phyloP scores from a whole-genome alignment of 2,113 vertebrate genomes.

The Dendropsophus ebraccatus region DNA sequence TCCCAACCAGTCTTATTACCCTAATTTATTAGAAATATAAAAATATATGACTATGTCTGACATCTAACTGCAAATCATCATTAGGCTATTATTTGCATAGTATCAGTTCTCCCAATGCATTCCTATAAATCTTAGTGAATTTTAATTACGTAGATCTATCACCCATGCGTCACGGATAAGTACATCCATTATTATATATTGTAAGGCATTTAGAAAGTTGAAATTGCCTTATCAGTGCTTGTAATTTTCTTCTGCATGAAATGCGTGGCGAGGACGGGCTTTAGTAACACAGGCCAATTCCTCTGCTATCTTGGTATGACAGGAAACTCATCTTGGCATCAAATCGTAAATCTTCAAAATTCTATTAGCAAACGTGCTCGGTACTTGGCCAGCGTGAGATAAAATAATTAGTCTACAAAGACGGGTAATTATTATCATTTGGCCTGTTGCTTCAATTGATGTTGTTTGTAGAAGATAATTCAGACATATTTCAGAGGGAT shows the following conservation, averaged over 20 bases:
- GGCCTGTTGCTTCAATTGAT: conserved; percentile 32
- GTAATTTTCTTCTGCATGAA: conserved; percentile 1
- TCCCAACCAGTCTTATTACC: background rate
- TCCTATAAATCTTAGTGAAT: conserved; percentile 56
- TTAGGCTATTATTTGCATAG: conserved; percentile 7
- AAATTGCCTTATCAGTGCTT: background rate
- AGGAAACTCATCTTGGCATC: conserved; percentile 22
- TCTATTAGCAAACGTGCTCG: conserved; percentile 40
- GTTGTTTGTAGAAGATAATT: conserved; percentile 36
- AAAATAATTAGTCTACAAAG: conserved; percentile 46
- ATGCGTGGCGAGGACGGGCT: background rate
- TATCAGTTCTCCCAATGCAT: background rate
- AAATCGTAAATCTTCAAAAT: conserved; percentile 35
- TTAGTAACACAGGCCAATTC: background rate
- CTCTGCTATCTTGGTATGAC: background rate
- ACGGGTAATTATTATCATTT: conserved; percentile 48
- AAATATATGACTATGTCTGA: conserved; percentile 18
- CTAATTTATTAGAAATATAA: background rate
- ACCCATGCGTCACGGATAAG: conserved; percentile 10
- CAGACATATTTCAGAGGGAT: conserved; percentile 25
- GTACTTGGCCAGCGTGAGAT: conserved; percentile 25
- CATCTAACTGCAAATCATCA: background rate
- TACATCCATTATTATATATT: conserved; percentile 24
- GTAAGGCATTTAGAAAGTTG: conserved; percentile 10
- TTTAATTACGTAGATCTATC: conserved; percentile 59